phyloP scores from a whole-genome alignment of 1,140 invertebrate genomes.

The Caligus rogercresseyi region DNA sequence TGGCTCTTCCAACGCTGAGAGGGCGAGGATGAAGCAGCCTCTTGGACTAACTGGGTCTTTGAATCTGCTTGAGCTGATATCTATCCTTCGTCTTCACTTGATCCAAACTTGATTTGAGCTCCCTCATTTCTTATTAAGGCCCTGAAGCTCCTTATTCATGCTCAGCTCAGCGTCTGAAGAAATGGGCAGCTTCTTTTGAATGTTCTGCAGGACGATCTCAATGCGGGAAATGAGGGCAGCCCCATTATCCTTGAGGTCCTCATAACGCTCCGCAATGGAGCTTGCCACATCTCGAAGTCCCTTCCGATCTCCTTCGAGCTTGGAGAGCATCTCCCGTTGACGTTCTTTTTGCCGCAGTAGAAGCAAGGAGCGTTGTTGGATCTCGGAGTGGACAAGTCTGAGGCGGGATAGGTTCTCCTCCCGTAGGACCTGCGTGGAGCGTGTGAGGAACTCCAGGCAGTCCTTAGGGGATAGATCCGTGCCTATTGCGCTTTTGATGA shows the following conservation, averaged over 20 bases:
- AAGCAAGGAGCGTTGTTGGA: background rate
- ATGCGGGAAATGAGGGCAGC: background rate
- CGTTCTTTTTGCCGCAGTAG: background rate
- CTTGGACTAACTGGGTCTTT: background rate
- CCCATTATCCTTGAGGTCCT: background rate
- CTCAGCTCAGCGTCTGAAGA: conserved; percentile 12
- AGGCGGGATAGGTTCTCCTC: background rate
- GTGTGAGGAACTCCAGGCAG: background rate
- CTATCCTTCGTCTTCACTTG: conserved; percentile 11
- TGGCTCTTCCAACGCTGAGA: background rate
- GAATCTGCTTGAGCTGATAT: conserved; percentile 13
- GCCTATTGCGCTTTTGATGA: background rate
- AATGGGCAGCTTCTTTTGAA: conserved; percentile 5
- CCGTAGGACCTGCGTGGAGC: conserved; percentile 2
- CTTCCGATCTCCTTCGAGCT: background rate
- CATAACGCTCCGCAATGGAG: background rate
- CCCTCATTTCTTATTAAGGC: background rate
- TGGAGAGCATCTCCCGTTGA: background rate
- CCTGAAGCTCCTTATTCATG: conserved; percentile 2
- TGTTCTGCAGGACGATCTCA: background rate
- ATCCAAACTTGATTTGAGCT: background rate
- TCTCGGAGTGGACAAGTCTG: background rate
- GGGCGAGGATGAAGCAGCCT: no score
- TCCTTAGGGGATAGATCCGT: background rate
- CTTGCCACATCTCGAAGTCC: background rate